These are phyloP conservation scores for Dicaeum eximium DNA, from an alignment of 2,113 vertebrate genomes.

Conservation along the genomic window DNA sequence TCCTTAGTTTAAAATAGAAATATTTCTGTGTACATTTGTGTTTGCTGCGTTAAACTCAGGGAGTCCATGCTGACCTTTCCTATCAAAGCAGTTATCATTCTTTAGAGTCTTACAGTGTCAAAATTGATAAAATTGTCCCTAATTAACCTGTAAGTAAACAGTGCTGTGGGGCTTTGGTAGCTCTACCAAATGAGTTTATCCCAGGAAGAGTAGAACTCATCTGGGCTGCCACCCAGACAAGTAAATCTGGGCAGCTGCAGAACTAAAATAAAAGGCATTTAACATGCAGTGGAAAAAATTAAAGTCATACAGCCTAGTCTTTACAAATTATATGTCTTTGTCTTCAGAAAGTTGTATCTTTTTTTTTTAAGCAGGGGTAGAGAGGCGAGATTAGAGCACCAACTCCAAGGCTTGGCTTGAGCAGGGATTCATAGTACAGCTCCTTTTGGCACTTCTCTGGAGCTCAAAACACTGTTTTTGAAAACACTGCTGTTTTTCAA, in stretches of 20 bases:
- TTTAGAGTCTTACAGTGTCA: not conserved
- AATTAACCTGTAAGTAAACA: slow-evolving; percentile 24
- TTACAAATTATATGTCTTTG: not conserved
- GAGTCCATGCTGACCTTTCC: slow-evolving; percentile 15
- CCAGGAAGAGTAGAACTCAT: not conserved
- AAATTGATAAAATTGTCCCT: not conserved
- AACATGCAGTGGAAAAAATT: not conserved
- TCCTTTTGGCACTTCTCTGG: slow-evolving; percentile 5
- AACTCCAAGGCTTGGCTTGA: slow-evolving; percentile 20
- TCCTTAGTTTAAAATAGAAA: slow-evolving; percentile 24
- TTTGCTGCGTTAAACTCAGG: slow-evolving; percentile 21
- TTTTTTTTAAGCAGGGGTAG: not conserved
- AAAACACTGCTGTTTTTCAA: slow-evolving; percentile 35
- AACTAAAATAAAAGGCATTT: slow-evolving; percentile 16
- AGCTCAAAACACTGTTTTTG: slow-evolving; percentile 56
- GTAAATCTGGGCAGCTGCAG: not conserved
- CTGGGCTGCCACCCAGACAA: not conserved
- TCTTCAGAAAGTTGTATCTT: slow-evolving; percentile 30
- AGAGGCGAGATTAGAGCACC: not conserved
- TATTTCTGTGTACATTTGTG: not conserved
- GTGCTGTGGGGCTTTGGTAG: not conserved
- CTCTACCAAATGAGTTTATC: not conserved
- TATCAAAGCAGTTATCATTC: not conserved
- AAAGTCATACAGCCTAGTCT: not conserved
- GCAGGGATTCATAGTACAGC: not conserved